A percentile compares a stretch with the other conserved stretches of the same genome.
These are phyloP conservation scores for Amphipyra tragopoginis DNA, from an alignment of 2,888 invertebrate species.

Conservation along the genomic window DNA sequence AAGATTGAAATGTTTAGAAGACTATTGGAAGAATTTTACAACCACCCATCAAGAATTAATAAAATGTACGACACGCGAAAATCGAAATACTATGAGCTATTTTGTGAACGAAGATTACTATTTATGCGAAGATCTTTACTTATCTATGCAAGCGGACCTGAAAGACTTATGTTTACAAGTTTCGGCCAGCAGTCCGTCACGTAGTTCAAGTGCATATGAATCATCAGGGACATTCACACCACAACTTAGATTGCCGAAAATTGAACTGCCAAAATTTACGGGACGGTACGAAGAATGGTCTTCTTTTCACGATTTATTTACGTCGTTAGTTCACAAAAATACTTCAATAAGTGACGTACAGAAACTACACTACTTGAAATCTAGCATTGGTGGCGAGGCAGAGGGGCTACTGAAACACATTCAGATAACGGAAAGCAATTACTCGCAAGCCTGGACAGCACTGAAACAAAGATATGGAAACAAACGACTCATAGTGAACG, in stretches of 20 bases:
- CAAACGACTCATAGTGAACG: constrained; percentile 16
- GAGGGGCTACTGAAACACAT: constrained; percentile 9
- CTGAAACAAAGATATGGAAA: constrained; percentile 17
- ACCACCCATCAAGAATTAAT: constrained; percentile 7
- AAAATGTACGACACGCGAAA: constrained; percentile 11
- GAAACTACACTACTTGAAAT: constrained; percentile 7
- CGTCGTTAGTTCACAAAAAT: too few relatives aligned
- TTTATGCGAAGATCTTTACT: constrained; percentile 14
- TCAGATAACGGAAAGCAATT: constrained; percentile 15
- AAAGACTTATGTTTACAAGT: constrained; percentile 8
- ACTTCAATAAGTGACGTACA: constrained; percentile 4
- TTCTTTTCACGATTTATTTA: constrained; percentile 15
- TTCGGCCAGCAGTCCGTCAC: background rate
- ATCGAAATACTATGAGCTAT: constrained; percentile 1
- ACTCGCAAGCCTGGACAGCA: constrained; percentile 14
- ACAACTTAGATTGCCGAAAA: constrained; percentile 5
- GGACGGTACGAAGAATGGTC: constrained; percentile 17
- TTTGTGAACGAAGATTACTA: constrained; percentile 29
- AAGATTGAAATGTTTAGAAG: constrained; percentile 14
- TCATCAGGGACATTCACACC: too few relatives aligned
- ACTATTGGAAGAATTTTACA: constrained; percentile 24
- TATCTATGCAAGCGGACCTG: constrained; percentile 15
- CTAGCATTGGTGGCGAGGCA: constrained; percentile 17
- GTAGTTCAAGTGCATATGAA: background rate
- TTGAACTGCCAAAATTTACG: constrained; percentile 13